These are phyloP conservation scores for Tenodera sinensis DNA, from an alignment of 2,888 invertebrate species.

Conservation along the genomic window DNA sequence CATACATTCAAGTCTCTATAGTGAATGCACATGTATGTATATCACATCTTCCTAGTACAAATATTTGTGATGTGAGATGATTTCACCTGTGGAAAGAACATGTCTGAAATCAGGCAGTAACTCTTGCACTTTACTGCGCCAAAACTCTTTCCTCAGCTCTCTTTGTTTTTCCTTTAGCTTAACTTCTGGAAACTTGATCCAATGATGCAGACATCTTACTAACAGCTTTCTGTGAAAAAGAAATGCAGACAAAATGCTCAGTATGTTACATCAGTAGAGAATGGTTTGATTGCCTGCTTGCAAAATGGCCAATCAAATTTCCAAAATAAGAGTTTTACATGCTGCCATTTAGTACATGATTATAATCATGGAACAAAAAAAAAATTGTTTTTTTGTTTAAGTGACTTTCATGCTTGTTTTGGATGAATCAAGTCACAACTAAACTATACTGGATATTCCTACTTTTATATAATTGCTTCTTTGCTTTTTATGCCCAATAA, in stretches of 20 bases:
- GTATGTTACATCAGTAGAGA: not conserved
- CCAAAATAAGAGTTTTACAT: no score
- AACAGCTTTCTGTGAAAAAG: constrained; percentile 41
- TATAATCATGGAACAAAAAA: no score
- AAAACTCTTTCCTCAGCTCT: constrained; percentile 63
- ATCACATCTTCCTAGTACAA: not conserved
- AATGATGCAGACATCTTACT: constrained; percentile 51
- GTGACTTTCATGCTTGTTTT: no score
- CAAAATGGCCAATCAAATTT: no score
- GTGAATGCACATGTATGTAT: no score
- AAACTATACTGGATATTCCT: no score
- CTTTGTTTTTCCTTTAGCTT: constrained; percentile 62
- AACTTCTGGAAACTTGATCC: constrained; percentile 63
- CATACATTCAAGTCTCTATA: no score
- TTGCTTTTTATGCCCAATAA: no score
- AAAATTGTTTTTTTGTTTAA: no score
- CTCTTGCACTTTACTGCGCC: constrained; percentile 68
- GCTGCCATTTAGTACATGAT: no score
- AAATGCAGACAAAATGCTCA: not conserved
- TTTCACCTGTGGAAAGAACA: not conserved
- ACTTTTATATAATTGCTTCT: no score
- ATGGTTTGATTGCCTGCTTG: not conserved
- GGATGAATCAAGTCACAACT: no score
- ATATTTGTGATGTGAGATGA: not conserved
- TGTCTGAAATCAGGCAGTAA: constrained; percentile 67